Evolutionary conservation across 2,888 invertebrate species (phyloP), one percentile per base, ranked within the genome.

Genomic region (Nyleta sp.): DNA sequence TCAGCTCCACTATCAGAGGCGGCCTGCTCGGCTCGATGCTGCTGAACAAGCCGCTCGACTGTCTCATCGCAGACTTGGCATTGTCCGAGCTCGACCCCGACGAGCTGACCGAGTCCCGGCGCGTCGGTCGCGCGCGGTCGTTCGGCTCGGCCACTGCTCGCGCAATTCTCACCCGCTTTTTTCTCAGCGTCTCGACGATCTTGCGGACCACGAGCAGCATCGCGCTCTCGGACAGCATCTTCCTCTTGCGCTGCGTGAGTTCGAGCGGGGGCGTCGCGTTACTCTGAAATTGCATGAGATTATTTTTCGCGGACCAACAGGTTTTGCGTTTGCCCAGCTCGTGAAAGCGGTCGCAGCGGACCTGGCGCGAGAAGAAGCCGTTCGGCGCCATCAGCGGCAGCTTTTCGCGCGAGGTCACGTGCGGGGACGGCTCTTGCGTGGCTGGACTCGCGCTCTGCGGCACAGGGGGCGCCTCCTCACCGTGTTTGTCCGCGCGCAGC

Each of bases 261-360:
- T 57, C 57, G 20, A 50, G 8, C 5, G 48, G 20, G 4, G 50
- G 18, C 6, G n/a, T 8, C 4, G 31, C 28, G 18, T 50, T 59
- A 31, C 17, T 59, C 50, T 70, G 57, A 68, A 68, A 59, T 31
- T 50, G 50, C 18, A 59, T 42, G 20, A 59, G n/a, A 33, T 59
- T 70, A 59, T 13, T 0, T 33, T 70, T 70, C 2, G 42, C 11
- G 2, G 40, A 31, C 60, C 70, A 71, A 18, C 60, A 71, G 15
- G 7, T 31, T 1, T 71, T 11, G 10, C 42, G 50, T 28, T 59
- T 70, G 6, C 44, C 40, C 22, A 60, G 24, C 0, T 6, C 24
- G 28, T 53, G 59, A 42, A 59, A 60, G 20, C 70, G 52, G 11
- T 71, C 60, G n/a, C 60, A 44, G 8, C 15, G 15, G 6, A 71